Conservation (phyloP, 2,888 invertebrate genomes). For the Fragum sueziense region DNA sequence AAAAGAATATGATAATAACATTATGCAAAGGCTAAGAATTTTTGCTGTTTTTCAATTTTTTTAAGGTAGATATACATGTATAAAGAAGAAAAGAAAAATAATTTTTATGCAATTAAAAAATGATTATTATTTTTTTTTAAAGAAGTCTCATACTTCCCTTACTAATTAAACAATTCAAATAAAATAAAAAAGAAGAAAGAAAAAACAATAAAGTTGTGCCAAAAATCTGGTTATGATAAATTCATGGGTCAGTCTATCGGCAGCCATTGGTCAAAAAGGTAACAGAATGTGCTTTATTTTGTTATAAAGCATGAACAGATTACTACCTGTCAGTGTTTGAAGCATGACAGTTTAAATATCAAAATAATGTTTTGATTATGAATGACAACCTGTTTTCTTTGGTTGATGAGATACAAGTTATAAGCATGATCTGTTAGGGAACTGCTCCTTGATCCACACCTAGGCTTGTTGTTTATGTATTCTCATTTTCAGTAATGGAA, state of each 20-base stretch:
- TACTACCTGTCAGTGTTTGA: background rate
- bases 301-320: background rate
- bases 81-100: background rate
- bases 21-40: background rate
- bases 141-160: too few relatives aligned
- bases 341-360: background rate
- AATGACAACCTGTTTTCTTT: background rate
- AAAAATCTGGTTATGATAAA: too few relatives aligned
- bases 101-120: background rate
- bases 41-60: background rate
- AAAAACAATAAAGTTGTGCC: too few relatives aligned
- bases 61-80: background rate
- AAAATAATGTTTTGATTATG: background rate
- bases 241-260: background rate
- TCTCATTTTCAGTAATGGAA: too few relatives aligned
- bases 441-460: background rate
- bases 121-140: too few relatives aligned
- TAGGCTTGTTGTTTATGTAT: too few relatives aligned
- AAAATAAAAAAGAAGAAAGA: too few relatives aligned
- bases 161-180: too few relatives aligned
- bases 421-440: background rate
- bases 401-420: background rate
- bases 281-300: background rate
- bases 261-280: background rate
- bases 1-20: too few relatives aligned